Conservation (phyloP, 2,888 invertebrate genomes). For the Mesorhabditis belari region DNA sequence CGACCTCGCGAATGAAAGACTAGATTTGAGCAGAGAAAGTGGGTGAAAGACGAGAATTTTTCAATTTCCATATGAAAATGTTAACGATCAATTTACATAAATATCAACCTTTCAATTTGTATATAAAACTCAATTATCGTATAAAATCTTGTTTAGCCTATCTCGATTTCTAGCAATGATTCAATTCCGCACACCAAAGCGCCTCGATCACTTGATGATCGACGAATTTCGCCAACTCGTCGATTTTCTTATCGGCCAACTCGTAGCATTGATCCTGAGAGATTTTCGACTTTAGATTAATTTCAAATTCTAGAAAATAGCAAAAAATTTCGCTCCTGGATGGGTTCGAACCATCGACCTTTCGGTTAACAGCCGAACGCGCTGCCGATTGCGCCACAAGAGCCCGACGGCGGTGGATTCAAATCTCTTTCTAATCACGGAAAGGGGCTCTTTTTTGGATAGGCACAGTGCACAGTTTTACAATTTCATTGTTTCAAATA, state of each 20-base stretch:
- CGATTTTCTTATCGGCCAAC: slow-evolving; percentile 42
- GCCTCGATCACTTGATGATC: slow-evolving; percentile 45
- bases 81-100: background rate
- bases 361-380: slow-evolving; percentile 51
- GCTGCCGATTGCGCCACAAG: slow-evolving; percentile 36
- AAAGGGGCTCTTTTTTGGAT: no score
- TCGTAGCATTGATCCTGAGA: slow-evolving; percentile 36
- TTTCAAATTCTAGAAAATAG: no score
- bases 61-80: no score
- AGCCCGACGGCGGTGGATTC: no score
- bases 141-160: no score
- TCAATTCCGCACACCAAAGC: slow-evolving; percentile 42
- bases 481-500: no score
- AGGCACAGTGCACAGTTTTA: no score
- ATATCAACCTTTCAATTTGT: background rate
- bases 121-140: background rate
- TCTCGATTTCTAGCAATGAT: slow-evolving; percentile 39
- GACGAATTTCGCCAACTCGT: slow-evolving; percentile 40
- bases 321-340: slow-evolving; percentile 24
- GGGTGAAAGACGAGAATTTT: no score
- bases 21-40: no score
- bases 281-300: no score
- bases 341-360: slow-evolving; percentile 50
- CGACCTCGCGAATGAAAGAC: no score
- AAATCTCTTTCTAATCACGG: no score